Evolutionary conservation across 2,888 invertebrate species (phyloP).

Genomic region (Aproaerema taeniolella): DNA sequence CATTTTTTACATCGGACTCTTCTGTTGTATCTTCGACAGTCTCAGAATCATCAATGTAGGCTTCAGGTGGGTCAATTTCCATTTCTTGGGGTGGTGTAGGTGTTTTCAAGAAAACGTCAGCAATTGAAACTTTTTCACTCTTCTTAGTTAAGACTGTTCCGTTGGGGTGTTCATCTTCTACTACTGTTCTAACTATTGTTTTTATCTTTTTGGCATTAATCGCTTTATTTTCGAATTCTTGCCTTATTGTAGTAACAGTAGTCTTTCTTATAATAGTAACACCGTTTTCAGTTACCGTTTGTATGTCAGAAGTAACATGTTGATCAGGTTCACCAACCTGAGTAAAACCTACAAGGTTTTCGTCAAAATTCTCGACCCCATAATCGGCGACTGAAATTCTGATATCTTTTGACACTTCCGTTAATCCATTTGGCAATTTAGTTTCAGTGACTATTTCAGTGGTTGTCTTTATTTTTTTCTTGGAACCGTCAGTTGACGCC

Average conservation of each 20-base stretch:
- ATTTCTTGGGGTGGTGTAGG: conserved; percentile 28
- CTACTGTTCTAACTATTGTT: conserved; percentile 45
- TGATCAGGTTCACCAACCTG: conserved; percentile 44
- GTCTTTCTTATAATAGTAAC: conserved; percentile 48
- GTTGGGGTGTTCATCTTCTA: conserved; percentile 62
- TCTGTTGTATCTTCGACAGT: conserved; percentile 57
- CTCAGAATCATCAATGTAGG: conserved; percentile 49
- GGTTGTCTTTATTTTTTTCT: conserved; percentile 56
- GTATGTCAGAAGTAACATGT: conserved; percentile 36
- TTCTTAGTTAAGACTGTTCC: conserved; percentile 59
- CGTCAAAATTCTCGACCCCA: conserved; percentile 42
- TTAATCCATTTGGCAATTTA: conserved; percentile 47
- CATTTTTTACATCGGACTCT: conserved; percentile 58
- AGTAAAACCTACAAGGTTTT: conserved; percentile 46
- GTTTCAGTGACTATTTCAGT: conserved; percentile 54
- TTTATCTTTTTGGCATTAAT: conserved; percentile 50
- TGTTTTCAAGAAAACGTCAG: conserved; percentile 45
- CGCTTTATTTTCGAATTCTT: conserved; percentile 48
- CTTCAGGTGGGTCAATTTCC: conserved; percentile 32
- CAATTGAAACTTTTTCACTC: conserved; percentile 61
- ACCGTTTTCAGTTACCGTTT: conserved; percentile 45
- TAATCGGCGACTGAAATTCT: conserved; percentile 59
- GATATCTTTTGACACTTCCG: conserved; percentile 60
- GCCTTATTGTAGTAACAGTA: conserved; percentile 47
- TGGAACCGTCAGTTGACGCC: conserved; percentile 35